Conservation (phyloP, 2,888 invertebrate species). For the Diarsia mendica region DNA sequence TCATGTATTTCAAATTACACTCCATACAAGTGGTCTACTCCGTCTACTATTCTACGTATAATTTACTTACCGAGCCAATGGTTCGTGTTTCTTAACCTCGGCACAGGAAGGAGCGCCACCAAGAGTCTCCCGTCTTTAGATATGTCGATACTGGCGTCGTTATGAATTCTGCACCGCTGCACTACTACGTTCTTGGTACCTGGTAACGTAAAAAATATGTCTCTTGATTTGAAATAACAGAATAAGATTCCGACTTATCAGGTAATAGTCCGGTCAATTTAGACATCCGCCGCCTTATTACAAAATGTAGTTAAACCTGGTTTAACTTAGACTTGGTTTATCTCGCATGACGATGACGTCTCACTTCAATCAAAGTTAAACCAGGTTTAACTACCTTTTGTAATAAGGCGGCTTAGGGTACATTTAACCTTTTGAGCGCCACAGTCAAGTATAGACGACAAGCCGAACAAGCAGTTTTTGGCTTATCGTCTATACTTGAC, state of each 20-base stretch:
- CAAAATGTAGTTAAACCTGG: too few species aligned
- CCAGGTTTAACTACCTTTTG: too few species aligned
- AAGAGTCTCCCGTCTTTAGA: constrained; percentile 94
- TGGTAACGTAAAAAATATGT: constrained; percentile 70
- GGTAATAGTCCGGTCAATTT: too few species aligned
- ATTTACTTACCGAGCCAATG: constrained; percentile 92
- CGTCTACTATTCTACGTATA: background rate
- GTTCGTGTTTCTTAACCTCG: constrained; percentile 92
- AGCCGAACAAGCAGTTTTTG: too few species aligned
- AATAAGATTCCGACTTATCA: background rate
- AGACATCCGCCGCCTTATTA: too few species aligned
- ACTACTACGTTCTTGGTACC: constrained; percentile 94
- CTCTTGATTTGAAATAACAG: background rate
- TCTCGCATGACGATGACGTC: too few species aligned
- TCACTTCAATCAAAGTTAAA: too few species aligned
- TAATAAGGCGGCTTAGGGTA: too few species aligned
- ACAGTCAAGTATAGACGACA: too few species aligned
- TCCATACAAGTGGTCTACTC: background rate
- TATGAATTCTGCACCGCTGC: constrained; percentile 95
- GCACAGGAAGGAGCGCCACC: constrained; percentile 94
- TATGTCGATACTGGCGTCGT: constrained; percentile 96
- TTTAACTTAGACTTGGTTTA: too few species aligned
- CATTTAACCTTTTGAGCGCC: too few species aligned
- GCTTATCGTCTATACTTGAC: too few species aligned
- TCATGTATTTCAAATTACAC: background rate